Conservation (phyloP, 2,797 vertebrate species). For the Muscicapa comitata region DNA sequence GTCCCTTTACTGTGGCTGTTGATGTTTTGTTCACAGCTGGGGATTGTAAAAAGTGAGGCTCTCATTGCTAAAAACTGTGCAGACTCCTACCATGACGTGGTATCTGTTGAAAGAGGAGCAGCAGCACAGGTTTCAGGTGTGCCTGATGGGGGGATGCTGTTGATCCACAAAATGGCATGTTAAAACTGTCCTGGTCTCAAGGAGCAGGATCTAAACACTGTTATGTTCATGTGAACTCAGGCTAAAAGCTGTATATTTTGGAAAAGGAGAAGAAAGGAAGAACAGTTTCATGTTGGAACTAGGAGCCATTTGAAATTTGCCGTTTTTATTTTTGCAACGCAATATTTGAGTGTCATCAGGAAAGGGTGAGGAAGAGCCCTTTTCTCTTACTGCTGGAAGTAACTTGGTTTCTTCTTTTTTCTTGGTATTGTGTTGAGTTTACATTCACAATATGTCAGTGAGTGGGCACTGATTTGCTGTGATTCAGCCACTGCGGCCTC, state of each 20-base stretch:
- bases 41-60: background rate
- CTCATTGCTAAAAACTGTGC: background rate
- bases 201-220: background rate
- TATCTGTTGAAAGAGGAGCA: background rate
- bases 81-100: background rate
- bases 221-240: background rate
- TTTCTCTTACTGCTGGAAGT: background rate
- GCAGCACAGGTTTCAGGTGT: background rate
- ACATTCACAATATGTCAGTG: background rate
- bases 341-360: background rate
- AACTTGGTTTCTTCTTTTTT: background rate
- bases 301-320: background rate
- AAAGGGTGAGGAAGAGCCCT: background rate
- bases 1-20: background rate
- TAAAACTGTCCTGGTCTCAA: background rate
- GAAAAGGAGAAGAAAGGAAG: background rate
- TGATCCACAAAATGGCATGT: background rate
- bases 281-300: background rate
- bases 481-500: background rate
- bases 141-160: background rate
- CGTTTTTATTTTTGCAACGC: background rate
- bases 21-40: background rate
- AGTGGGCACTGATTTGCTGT: background rate
- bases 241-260: background rate
- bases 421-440: background rate